Percentiles rank a stretch among this genome's conserved stretches.
Evolutionary conservation across 2,797 vertebrate species (phyloP).

Genomic region (Takifugu rubripes): DNA sequence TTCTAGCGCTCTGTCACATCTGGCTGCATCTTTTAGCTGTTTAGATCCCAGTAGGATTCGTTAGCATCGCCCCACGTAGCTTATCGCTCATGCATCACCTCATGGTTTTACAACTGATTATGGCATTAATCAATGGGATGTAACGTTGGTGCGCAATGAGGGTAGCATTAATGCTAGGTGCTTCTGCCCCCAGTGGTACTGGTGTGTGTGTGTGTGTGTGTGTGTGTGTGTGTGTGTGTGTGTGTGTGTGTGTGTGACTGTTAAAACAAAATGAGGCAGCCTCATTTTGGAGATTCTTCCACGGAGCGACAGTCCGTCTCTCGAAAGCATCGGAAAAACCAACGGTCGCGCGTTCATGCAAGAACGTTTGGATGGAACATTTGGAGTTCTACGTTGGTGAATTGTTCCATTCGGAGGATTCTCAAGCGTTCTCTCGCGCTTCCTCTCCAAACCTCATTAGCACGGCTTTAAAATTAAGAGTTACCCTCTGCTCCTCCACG

Average conservation of each 20-base stretch:
- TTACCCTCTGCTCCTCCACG: slow-evolving; percentile 41
- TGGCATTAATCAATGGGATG: slow-evolving; percentile 18
- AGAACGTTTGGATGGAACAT: too few species aligned
- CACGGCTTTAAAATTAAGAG: slow-evolving; percentile 60
- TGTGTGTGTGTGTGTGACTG: too few species aligned
- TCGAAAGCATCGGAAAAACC: too few species aligned
- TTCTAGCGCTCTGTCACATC: background rate
- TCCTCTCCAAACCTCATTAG: slow-evolving; percentile 59
- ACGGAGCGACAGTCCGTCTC: too few species aligned
- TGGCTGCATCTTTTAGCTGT: background rate
- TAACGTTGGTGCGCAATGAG: slow-evolving; percentile 34
- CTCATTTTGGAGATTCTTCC: too few species aligned
- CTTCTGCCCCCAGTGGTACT: too few species aligned
- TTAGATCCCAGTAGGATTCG: background rate
- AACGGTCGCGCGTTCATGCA: too few species aligned
- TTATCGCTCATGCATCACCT: background rate
- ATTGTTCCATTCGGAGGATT: slow-evolving; percentile 15
- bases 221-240: too few species aligned
- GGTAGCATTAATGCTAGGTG: background rate
- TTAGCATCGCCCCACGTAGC: slow-evolving; percentile 5
- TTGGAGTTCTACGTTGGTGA: too few species aligned
- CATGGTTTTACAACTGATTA: slow-evolving; percentile 22
- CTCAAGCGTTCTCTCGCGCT: slow-evolving; percentile 1
- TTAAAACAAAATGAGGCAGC: too few species aligned
- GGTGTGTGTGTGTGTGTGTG: too few species aligned